Conservation (phyloP, 2,888 invertebrate genomes). For the Thymelicus lineola region DNA sequence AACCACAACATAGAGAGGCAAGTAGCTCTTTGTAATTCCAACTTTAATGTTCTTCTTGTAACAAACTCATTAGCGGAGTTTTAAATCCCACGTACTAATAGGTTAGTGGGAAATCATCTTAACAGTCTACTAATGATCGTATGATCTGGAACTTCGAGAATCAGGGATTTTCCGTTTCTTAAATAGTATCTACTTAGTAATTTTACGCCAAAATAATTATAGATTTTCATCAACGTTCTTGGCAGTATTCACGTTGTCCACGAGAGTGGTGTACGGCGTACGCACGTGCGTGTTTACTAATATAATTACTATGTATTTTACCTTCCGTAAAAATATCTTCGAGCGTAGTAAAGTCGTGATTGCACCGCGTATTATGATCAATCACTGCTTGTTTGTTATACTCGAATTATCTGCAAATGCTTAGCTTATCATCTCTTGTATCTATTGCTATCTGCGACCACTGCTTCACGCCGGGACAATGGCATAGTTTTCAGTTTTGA, state of each 20-base stretch:
- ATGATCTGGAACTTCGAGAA: background rate
- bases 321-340: constrained; percentile 12
- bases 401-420: constrained; percentile 23
- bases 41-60: no score
- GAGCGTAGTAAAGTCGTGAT: background rate
- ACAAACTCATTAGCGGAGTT: no score
- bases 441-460: constrained; percentile 12
- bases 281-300: constrained; percentile 10
- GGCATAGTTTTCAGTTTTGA: background rate
- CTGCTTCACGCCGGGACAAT: background rate
- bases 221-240: constrained; percentile 6
- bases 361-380: background rate
- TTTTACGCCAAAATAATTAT: no score
- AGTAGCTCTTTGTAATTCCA: no score
- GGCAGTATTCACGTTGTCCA: background rate
- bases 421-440: constrained; percentile 26
- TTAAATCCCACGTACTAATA: no score
- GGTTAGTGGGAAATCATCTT: no score
- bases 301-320: background rate
- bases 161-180: background rate
- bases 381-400: constrained; percentile 10
- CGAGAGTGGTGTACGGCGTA: background rate
- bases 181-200: no score
- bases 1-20: no score
- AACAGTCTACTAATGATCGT: no score